Base-by-base conservation (phyloP, 2,888 invertebrate genomes). In the Exephanes ischioxanthus region DNA sequence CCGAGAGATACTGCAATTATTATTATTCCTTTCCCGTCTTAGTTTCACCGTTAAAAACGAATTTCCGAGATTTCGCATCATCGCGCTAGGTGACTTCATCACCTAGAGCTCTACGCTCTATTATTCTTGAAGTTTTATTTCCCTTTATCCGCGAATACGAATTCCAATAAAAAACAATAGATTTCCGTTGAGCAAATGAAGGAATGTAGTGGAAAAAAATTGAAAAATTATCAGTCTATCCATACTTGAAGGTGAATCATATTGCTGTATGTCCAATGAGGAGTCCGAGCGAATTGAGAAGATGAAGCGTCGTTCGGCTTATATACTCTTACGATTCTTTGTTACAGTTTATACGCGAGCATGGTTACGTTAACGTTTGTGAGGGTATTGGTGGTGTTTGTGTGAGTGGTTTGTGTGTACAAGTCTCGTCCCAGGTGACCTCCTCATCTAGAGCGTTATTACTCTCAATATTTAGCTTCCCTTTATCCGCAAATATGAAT, bases 181-280 rank as follows among this genome's bases (percentile, higher is more conserved):
- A 26, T 5, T 26, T 1, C 14, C 16, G 30, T n/a, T 6, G 30
- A 61, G 16, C n/a, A 22, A 30, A 14, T 11, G 4, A 61, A 16
- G 9, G n/a, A 19, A n/a, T 41, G 3, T 1, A 51, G n/a, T 53
- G 11, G 2, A 70, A 30, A 30, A 30, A 6, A 6, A 30, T 9
- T 9, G 2, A 7, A 26, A 26, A 7, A 51, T 19, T 3, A 30
- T 30, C 26, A 0, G 7, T 19, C 33, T 66, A n/a, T 53, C 53
- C 92, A 86, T 89, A 93, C 93, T 93, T 93, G 91, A 82, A 91
- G 90, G 87, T 89, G 89, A 89, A 89, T 92, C 93, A 93, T 93
- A 92, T 91, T 91, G 91, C 87, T 90, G 90, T 90, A 88, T 90
- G 89, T 90, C 88, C 89, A 91, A 90, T 92, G 91, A 41, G 9